Evolutionary conservation across 2,888 invertebrate genomes (phyloP).

Genomic region (Lapara coniferarum): DNA sequence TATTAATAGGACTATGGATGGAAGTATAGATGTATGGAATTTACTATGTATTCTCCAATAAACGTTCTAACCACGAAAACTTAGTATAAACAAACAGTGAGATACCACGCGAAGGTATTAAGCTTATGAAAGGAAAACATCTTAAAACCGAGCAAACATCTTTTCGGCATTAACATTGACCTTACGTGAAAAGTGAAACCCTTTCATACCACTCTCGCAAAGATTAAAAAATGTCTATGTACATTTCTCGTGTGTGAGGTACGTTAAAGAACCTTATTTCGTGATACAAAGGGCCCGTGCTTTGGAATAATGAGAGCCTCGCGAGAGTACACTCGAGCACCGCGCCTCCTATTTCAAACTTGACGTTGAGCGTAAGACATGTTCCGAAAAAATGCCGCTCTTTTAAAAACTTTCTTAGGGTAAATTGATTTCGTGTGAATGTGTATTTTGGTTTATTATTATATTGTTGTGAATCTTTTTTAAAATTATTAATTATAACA

Average conservation of each 20-base stretch:
- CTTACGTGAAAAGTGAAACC: slow-evolving; percentile 7
- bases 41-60: no score
- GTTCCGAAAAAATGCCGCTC: slow-evolving; percentile 24
- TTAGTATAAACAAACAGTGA: no score
- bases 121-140: background rate
- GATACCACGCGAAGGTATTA: no score
- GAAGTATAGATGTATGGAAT: no score
- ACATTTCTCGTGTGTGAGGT: slow-evolving; percentile 66
- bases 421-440: slow-evolving; percentile 5
- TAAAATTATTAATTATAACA: background rate
- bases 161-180: slow-evolving; percentile 13
- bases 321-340: slow-evolving; percentile 62
- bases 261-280: slow-evolving; percentile 81
- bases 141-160: background rate
- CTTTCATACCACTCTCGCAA: slow-evolving; percentile 13
- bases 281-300: slow-evolving; percentile 78
- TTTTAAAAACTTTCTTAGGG: background rate
- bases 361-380: slow-evolving; percentile 56
- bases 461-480: background rate
- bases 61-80: no score
- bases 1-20: no score
- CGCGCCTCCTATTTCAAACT: slow-evolving; percentile 72
- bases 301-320: slow-evolving; percentile 79
- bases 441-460: background rate
- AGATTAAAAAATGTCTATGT: slow-evolving; percentile 38